Evolutionary conservation across 2,888 invertebrate species (phyloP).

Genomic region (Idaea straminata): DNA sequence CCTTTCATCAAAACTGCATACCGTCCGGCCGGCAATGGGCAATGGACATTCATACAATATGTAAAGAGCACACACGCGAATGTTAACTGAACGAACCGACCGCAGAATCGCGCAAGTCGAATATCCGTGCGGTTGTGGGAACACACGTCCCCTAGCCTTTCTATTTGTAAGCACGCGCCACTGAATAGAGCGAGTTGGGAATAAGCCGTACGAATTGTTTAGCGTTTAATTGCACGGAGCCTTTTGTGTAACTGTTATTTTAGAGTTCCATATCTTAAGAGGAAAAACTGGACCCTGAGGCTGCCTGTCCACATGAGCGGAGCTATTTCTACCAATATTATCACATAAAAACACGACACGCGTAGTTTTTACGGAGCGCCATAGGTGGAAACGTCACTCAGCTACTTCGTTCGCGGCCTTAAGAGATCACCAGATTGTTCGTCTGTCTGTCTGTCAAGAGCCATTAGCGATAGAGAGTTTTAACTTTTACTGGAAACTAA

Average conservation of each 20-base stretch:
- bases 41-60: slow-evolving; percentile 9
- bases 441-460: too few relatives aligned
- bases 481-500: too few relatives aligned
- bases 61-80: slow-evolving; percentile 15
- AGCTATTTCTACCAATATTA: too few relatives aligned
- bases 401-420: too few relatives aligned
- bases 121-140: slow-evolving; percentile 14
- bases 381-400: too few relatives aligned
- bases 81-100: slow-evolving; percentile 20
- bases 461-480: too few relatives aligned
- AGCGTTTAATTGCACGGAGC: slow-evolving; percentile 2
- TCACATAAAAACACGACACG: too few relatives aligned
- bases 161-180: slow-evolving; percentile 20
- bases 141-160: slow-evolving; percentile 12
- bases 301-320: too few relatives aligned
- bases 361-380: too few relatives aligned
- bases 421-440: too few relatives aligned
- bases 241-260: background rate
- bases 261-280: background rate
- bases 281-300: too few relatives aligned
- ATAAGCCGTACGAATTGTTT: slow-evolving; percentile 3
- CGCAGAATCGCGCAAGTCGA: slow-evolving; percentile 15
- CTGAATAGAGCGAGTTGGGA: background rate
- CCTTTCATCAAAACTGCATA: slow-evolving; percentile 25
- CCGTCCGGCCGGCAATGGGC: slow-evolving; percentile 7